Evolutionary conservation across 2,888 invertebrate species (phyloP).

Genomic region (Agriopis marginaria): DNA sequence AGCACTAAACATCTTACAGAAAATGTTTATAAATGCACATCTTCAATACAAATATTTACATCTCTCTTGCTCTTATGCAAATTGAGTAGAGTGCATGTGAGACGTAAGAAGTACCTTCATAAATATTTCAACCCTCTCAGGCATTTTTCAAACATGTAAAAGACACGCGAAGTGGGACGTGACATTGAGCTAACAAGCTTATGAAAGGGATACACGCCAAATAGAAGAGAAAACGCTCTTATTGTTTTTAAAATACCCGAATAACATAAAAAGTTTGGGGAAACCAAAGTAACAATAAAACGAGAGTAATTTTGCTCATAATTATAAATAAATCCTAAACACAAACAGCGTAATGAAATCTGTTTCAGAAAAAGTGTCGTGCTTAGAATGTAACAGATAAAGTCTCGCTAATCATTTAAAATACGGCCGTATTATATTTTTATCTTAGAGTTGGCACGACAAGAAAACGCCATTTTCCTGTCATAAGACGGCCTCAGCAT

Average conservation of each 20-base stretch:
- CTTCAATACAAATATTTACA: conserved; percentile 5
- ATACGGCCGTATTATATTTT: conserved; percentile 25
- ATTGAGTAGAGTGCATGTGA: not conserved
- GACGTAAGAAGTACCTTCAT: conserved; percentile 5
- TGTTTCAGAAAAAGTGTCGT: conserved; percentile 3
- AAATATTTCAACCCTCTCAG: conserved; percentile 25
- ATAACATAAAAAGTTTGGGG: not conserved
- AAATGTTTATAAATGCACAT: not conserved
- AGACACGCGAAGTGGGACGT: conserved; percentile 34
- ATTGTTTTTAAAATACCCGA: not conserved
- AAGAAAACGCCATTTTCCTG: conserved; percentile 38
- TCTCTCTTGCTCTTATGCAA: conserved; percentile 11
- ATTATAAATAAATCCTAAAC: not conserved
- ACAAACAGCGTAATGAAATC: conserved; percentile 11
- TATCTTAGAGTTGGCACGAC: conserved; percentile 27
- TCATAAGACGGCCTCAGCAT: conserved; percentile 39
- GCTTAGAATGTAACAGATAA: conserved; percentile 9
- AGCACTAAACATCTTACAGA: not conserved
- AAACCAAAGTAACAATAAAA: not conserved
- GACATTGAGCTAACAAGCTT: conserved; percentile 27
- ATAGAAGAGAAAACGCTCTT: conserved; percentile 4
- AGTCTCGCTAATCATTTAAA: conserved; percentile 14
- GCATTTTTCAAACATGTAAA: conserved; percentile 22
- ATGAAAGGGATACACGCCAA: conserved; percentile 8
- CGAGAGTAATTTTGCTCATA: not conserved